Conservation (phyloP, 2,888 invertebrate genomes). For the Drosophila bunnanda region DNA sequence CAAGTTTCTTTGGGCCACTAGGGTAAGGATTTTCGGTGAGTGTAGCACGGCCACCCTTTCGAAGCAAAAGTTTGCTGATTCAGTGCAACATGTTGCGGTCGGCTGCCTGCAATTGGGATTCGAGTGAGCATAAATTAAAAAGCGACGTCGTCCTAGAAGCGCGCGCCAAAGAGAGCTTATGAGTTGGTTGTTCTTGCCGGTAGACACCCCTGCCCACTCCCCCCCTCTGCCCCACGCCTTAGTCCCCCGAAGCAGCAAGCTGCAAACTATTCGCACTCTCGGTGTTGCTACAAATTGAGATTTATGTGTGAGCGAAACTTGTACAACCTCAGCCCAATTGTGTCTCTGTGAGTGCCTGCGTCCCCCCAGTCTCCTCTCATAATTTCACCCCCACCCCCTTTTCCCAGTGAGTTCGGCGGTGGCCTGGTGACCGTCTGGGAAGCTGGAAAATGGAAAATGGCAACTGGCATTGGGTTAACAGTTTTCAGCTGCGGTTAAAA, state of each 20-base stretch:
- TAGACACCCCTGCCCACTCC: background rate
- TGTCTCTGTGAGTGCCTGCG: constrained; percentile 34
- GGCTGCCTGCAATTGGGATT: constrained; percentile 74
- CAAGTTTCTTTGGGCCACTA: background rate
- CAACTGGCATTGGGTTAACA: constrained; percentile 58
- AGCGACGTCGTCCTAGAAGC: constrained; percentile 42
- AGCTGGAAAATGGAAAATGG: constrained; percentile 72
- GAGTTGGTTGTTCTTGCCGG: constrained; percentile 46
- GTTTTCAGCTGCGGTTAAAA: constrained; percentile 54
- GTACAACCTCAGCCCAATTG: constrained; percentile 73
- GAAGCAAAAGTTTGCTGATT: constrained; percentile 46
- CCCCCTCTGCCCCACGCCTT: background rate
- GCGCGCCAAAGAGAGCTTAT: constrained; percentile 50
- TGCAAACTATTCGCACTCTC: constrained; percentile 73
- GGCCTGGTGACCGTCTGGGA: constrained; percentile 66
- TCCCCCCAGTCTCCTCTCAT: background rate
- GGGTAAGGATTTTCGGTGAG: background rate
- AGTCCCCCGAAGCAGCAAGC: constrained; percentile 18
- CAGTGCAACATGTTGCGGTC: constrained; percentile 76
- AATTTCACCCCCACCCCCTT: background rate
- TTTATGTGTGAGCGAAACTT: constrained; percentile 73
- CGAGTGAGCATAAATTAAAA: constrained; percentile 77
- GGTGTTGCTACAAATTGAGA: constrained; percentile 76
- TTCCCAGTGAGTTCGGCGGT: constrained; percentile 35
- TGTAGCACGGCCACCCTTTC: background rate